Conservation (phyloP, 1,140 invertebrate species). For the Venturia canescens region DNA sequence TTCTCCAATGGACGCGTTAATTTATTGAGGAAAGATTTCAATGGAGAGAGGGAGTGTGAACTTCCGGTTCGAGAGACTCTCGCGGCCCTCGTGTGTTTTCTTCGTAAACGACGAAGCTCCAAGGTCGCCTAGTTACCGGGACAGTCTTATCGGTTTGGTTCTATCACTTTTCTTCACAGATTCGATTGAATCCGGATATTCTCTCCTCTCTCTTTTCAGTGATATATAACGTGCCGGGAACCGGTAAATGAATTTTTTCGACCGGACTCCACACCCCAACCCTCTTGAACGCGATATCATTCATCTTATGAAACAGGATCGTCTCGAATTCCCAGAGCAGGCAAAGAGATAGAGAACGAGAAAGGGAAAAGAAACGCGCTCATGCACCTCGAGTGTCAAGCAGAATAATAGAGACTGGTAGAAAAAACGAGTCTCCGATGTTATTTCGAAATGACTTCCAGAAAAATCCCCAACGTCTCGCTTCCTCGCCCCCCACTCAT, state of each 20-base stretch:
- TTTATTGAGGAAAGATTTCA: no score
- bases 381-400: not conserved
- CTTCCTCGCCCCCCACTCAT: not conserved
- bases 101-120: no score
- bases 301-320: not conserved
- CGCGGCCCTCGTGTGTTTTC: no score
- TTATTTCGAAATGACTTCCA: not conserved
- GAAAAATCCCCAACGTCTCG: not conserved
- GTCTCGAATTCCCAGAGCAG: not conserved
- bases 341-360: not conserved
- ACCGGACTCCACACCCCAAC: not conserved
- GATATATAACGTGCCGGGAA: not conserved
- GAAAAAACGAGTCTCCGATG: not conserved
- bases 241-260: constrained; percentile 1
- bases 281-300: not conserved
- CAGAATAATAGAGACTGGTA: not conserved
- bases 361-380: not conserved
- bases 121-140: no score
- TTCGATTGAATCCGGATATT: no score
- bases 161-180: no score
- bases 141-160: no score
- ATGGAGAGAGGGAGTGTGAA: no score
- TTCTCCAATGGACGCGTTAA: no score
- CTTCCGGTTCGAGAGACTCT: no score
- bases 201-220: not conserved